Base-by-base conservation (phyloP, 1,140 invertebrate species). In the Heliothis subflexa region DNA sequence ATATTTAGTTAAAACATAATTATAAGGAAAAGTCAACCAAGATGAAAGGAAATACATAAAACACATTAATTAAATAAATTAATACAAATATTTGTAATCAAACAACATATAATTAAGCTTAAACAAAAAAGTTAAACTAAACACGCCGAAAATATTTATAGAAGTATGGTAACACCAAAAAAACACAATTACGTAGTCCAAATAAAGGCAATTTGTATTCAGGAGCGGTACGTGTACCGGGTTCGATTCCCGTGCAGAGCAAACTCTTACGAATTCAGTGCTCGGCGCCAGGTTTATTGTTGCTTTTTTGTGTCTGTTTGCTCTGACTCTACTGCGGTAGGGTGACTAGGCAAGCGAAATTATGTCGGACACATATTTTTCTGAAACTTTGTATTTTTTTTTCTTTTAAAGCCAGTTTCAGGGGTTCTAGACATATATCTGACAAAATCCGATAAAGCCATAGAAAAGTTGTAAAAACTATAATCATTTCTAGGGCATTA, bases 201-300 rank as follows among this genome's bases (percentile, higher is more conserved):
- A 62, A 62, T 50, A 50, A 62, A 75, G 72, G 45, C 47, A 62
- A 75, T 75, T 61, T 62, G 72, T 62, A 62, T 75, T 75, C 72
- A 16, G 12, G 45, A 21, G 33, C 55, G 25, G 45, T 62, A 62
- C 72, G 57, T 62, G 72, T 62, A 62, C 57, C 25, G 25, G 47
- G 72, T 75, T 75, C 72, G 72, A 75, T 75, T 75, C 72, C 21
- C 55, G 72, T 64, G 59, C 59, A 75, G 62, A 62, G 73, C 73
- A 75, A 75, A 75, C 73, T 75, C 72, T 75, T 64, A 73, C 57
- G 59, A 54, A 64, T 75, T 75, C 59, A 75, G 59, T 64, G 57
- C 73, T 47, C 59, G 33, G 73, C 45, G 52, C 49, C 47, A 33
- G 73, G 57, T 75, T 75, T 64, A 64, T 62, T 64, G 73, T 75